Evolutionary conservation across 2,888 invertebrate genomes (phyloP).

Genomic region (Hyppa rectilinea): DNA sequence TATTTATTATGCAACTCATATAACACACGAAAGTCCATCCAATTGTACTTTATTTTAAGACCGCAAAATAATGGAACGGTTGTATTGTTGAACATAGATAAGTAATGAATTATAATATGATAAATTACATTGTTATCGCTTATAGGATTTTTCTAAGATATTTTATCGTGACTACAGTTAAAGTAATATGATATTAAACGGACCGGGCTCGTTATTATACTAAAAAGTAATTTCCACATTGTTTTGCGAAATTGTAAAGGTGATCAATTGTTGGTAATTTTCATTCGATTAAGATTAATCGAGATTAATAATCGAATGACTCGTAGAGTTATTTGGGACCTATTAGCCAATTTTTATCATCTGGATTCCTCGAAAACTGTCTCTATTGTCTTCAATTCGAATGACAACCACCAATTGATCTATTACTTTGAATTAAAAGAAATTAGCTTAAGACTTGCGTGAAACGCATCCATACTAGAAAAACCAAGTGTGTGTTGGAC

Average conservation of each 20-base stretch:
- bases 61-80: conserved; percentile 51
- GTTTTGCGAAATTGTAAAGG: conserved; percentile 12
- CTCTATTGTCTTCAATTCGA: background rate
- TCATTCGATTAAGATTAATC: background rate
- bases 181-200: conserved; percentile 38
- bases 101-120: conserved; percentile 41
- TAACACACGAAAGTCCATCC: conserved; percentile 66
- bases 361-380: background rate
- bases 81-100: conserved; percentile 62
- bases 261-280: conserved; percentile 13
- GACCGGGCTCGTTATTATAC: conserved; percentile 41
- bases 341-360: background rate
- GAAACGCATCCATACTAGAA: conserved; percentile 24
- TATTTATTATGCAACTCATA: conserved; percentile 36
- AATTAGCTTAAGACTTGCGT: conserved; percentile 18
- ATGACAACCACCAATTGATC: conserved; percentile 6
- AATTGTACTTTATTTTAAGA: conserved; percentile 58
- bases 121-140: conserved; percentile 61
- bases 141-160: conserved; percentile 46
- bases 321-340: background rate
- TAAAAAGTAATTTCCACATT: conserved; percentile 14
- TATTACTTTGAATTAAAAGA: background rate
- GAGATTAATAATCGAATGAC: too few relatives aligned
- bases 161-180: conserved; percentile 38
- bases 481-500: conserved; percentile 3